Evolutionary conservation across 2,797 vertebrate genomes (phyloP), one percentile per base, ranked within the genome.

Genomic region (Chromobotia macracanthus): DNA sequence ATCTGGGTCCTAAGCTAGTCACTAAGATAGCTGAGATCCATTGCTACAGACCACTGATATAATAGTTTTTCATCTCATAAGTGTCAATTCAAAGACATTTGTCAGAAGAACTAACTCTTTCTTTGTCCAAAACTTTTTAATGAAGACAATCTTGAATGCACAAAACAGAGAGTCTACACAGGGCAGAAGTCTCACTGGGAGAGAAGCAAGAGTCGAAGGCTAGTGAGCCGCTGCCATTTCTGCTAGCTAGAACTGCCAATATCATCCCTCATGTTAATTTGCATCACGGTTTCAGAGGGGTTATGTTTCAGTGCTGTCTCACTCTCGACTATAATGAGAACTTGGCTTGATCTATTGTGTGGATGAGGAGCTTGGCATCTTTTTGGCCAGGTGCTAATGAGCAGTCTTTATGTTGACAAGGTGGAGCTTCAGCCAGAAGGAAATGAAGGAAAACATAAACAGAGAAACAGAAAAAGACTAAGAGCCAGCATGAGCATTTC

Each of bases 331-430:
- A 25, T 64, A 51, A 64, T 51, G 25, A 64, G 46, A 38, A 44
- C 19, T 44, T 19, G 18, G 46, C n/a, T 73, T 15, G 23, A 73
- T 35, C 0, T 31, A 11, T 53, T 44, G 66, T 71, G 46, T 25
- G 19, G 72, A 51, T 64, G 44, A 25, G 63, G 10, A 25, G 31
- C 12, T 53, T 71, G 67, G 75, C 48, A 70, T 71, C 31, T n/a
- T 63, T 58, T 44, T 63, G 44, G 28, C 44, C 67, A 15, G 46
- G n/a, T 71, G 67, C 28, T 78, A 78, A 60, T 38, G 67, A 79
- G 35, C 50, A 79, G 23, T 55, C 8, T 15, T 38, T 19, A 65
- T 35, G 38, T 8, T 44, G 60, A 65, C 56, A 56, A 23, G 18
- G 13, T 18, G 2, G 25, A 15, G 16, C 50, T 28, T 28, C 21